phyloP scores from a whole-genome alignment of 2,113 vertebrate species.

The Eptatretus burgeri region DNA sequence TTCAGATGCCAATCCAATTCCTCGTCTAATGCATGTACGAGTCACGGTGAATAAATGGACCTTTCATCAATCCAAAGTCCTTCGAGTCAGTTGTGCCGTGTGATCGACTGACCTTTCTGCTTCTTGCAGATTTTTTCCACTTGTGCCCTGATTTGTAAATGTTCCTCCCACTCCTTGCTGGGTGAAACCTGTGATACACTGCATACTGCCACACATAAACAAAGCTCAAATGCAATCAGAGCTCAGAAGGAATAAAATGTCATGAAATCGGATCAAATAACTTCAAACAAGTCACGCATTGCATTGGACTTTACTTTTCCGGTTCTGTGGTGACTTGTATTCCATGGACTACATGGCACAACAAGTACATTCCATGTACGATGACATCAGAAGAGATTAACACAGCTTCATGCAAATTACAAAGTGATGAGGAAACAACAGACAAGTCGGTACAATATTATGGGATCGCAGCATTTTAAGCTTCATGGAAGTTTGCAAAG shows the following conservation, averaged over 20 bases:
- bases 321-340: neutral
- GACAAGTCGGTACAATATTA: no score
- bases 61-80: neutral
- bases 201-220: conserved; percentile 28
- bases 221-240: neutral
- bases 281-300: neutral
- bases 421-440: no score
- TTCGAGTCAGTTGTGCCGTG: neutral
- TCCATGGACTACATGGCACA: neutral
- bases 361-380: neutral
- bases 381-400: no score
- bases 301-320: neutral
- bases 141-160: conserved; percentile 48
- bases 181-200: conserved; percentile 46
- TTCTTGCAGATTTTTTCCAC: conserved; percentile 94
- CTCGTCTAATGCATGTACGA: neutral
- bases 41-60: neutral
- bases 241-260: conserved; percentile 10
- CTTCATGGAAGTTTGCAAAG: no score
- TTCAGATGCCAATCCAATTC: neutral
- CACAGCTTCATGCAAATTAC: no score
- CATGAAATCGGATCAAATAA: neutral
- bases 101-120: conserved; percentile 47
- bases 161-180: conserved; percentile 88
- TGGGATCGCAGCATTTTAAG: no score